A percentile compares a stretch with the other conserved stretches of the same genome.
Conservation (phyloP, 2,888 invertebrate species). For the Callimorpha dominula region DNA sequence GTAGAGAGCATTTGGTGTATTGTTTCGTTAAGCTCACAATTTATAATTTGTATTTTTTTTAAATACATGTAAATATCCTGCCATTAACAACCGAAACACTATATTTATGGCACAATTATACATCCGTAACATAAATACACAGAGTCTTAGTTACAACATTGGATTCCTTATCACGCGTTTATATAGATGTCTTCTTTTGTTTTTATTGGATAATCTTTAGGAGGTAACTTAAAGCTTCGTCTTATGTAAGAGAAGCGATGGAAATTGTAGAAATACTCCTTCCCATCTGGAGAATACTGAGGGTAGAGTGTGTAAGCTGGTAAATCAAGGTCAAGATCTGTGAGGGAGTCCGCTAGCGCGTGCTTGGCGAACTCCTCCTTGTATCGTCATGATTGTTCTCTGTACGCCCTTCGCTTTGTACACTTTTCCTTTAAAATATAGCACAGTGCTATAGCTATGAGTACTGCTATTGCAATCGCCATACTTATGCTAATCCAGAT, state of each 20-base stretch:
- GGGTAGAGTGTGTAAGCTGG: conserved; percentile 80
- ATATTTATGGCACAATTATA: background rate
- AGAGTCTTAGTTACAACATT: conserved; percentile 6
- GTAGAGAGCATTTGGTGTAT: background rate
- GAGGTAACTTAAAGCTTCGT: conserved; percentile 78
- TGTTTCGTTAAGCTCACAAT: background rate
- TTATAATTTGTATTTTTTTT: background rate
- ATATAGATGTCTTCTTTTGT: conserved; percentile 78
- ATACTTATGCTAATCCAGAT: conserved; percentile 96
- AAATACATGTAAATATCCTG: too few relatives aligned
- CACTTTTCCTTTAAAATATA: conserved; percentile 94
- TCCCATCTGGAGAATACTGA: conserved; percentile 81
- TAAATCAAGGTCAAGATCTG: conserved; percentile 72
- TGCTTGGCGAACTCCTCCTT: conserved; percentile 83
- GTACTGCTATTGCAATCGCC: conserved; percentile 93
- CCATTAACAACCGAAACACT: background rate
- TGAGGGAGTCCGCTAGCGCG: conserved; percentile 78
- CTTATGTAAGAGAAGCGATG: conserved; percentile 80
- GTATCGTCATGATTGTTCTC: conserved; percentile 90
- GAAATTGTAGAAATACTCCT: conserved; percentile 83
- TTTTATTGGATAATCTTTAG: conserved; percentile 76
- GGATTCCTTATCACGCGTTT: conserved; percentile 69
- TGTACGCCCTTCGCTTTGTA: conserved; percentile 90
- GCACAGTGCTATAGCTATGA: conserved; percentile 94
- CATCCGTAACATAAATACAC: background rate